Conservation (phyloP, 2,888 invertebrate genomes). For the Agrochola lota region DNA sequence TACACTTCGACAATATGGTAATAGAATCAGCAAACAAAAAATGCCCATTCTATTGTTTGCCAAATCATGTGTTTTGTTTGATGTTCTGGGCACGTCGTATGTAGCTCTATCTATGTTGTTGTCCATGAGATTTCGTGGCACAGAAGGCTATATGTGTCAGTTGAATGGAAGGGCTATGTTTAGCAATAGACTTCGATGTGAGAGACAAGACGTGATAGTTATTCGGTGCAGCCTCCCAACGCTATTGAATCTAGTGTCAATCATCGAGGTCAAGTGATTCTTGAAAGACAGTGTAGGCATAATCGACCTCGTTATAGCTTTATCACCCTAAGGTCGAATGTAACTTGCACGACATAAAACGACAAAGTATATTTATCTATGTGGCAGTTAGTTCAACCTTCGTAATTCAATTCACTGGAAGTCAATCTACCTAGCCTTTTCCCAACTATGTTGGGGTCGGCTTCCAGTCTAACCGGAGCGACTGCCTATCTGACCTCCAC, state of each 20-base stretch:
- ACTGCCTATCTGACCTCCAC: no score
- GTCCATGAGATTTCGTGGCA: conserved; percentile 1
- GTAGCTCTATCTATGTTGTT: conserved; percentile 11
- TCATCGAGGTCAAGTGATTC: background rate
- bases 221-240: background rate
- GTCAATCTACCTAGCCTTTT: background rate
- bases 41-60: conserved; percentile 38
- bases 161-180: background rate
- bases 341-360: no score
- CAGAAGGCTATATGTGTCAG: background rate
- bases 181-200: background rate
- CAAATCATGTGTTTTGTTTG: conserved; percentile 44
- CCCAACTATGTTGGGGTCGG: no score
- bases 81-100: conserved; percentile 11
- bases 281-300: background rate
- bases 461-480: no score
- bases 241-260: conserved; percentile 1
- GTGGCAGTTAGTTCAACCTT: background rate
- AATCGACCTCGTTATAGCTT: no score
- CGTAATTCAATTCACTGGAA: background rate
- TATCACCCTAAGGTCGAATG: background rate
- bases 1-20: conserved; percentile 28
- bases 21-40: conserved; percentile 40
- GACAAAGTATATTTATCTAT: no score
- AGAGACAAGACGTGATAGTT: background rate